Evolutionary conservation across 2,113 vertebrate species (phyloP), one percentile per base, ranked within the genome.

Genomic region (Dendropsophus ebraccatus): DNA sequence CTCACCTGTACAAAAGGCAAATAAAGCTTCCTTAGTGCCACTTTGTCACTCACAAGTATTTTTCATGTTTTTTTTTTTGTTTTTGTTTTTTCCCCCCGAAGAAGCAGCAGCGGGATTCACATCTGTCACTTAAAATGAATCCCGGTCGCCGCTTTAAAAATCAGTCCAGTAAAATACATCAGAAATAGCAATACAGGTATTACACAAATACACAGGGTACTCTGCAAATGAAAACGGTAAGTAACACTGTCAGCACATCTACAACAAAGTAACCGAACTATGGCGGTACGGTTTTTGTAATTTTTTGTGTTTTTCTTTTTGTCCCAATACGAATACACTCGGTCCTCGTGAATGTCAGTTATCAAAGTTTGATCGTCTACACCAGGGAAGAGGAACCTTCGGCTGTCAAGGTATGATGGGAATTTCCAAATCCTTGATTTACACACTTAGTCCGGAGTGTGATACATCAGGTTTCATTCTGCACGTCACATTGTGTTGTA

Each of bases 1-100:
- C 88, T 95, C 92, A 93, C 93, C 93, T 93, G 95, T 92, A 95
- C 93, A 95, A 93, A 94, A 94, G 94, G 94, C 92, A 94, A 94
- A 86, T 69, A 56, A 86, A 86, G 93, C 93, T 93, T 93, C 91
- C 91, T 92, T 91, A 89, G 91, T 93, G 94, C 92, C 92, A 91
- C 92, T 93, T 93, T 93, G 94, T 93, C 92, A 91, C 92, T 93
- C 90, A 95, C 93, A 93, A 92, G 91, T 93, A 94, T 92, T 93
- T 92, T 83, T 83, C 23, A 67, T 17, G 28, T 67, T 67, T 67
- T 32, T 60, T 52, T 49, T 67, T 67, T 32, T 94, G 91, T 54
- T 32, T 5, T 8, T 3, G n/a, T 72, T 37, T 83, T 89, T 84
- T 92, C 91, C 91, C 94, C n/a, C n/a, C n/a, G n/a, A 91, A 92